Evolutionary conservation across 2,113 vertebrate genomes (phyloP).

Genomic region (Numenius arquata): DNA sequence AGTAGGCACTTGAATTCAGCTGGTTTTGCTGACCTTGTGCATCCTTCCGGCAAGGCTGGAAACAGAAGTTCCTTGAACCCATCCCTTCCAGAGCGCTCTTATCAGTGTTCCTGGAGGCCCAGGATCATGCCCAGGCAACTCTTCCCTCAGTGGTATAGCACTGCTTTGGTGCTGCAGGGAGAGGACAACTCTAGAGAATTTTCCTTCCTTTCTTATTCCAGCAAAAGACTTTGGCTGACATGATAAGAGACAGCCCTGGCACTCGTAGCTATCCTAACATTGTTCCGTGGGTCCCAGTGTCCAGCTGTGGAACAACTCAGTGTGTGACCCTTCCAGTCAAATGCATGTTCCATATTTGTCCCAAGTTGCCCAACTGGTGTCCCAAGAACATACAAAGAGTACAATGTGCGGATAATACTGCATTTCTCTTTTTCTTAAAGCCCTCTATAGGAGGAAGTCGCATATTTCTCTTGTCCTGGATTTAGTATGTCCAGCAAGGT

Average conservation of each 20-base stretch:
- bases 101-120: neutral
- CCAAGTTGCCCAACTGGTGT: neutral
- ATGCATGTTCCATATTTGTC: neutral
- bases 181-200: neutral
- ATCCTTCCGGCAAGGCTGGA: neutral
- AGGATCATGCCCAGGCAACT: rapidly evolving
- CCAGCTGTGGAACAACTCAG: neutral
- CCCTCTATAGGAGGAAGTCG: neutral
- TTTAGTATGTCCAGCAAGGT: neutral
- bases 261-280: neutral
- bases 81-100: neutral
- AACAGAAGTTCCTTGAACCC: neutral
- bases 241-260: neutral
- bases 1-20: neutral
- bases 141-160: rapidly evolving
- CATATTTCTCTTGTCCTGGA: neutral
- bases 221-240: neutral
- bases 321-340: neutral
- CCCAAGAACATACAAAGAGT: neutral
- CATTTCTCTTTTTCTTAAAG: neutral
- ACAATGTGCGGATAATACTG: neutral
- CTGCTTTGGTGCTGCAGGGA: neutral
- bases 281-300: neutral
- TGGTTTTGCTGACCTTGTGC: neutral
- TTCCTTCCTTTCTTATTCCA: neutral